Base-by-base conservation (phyloP, 2,797 vertebrate genomes). In the Cheirogaleus major region DNA sequence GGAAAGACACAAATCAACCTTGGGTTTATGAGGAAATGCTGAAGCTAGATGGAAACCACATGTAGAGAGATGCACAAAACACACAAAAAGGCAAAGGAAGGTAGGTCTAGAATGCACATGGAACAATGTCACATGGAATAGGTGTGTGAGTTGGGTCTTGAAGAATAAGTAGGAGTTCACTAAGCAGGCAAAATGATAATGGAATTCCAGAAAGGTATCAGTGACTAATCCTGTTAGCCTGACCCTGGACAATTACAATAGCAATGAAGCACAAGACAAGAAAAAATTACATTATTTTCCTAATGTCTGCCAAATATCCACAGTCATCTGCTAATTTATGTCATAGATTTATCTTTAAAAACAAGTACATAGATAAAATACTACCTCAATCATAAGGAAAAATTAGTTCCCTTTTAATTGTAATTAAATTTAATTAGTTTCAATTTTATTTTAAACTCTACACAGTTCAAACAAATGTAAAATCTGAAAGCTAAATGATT, bases 351-450 rank as follows among this genome's bases (percentile, higher is more conserved):
- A 92, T 41, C 59, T 89, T 95, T 75, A 82, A 94, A 92, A 94
- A 61, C 3, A 63, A 85, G 5, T 38, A 86, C 13, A 92, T 6
- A 76, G 7, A 48, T 69, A 94, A 93, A 93, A 93, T 57, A 81
- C 45, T 91, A 70, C 7, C 23, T 73, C 57, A 78, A 72, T 82
- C 61, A 90, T 65, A 95, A 94, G 15, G 38, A 52, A 85, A 92
- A 96, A 79, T 55, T 23, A 52, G n/a, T 43, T 76, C 23, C 41
- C 85, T 76, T 76, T 92, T 75, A 55, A 88, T 91, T 67, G 72
- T 32, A 91, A 90, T 73, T 95, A 57, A 81, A 78, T 76, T 79
- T 50, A 89, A 89, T 89, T 85, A 55, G 38, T 87, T 86, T 43
- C 8, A n/a, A 50, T 65, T 69, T 69, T 70, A 90, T 78, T 90